Conservation (phyloP, 2,797 vertebrate genomes). For the Falco berigora region DNA sequence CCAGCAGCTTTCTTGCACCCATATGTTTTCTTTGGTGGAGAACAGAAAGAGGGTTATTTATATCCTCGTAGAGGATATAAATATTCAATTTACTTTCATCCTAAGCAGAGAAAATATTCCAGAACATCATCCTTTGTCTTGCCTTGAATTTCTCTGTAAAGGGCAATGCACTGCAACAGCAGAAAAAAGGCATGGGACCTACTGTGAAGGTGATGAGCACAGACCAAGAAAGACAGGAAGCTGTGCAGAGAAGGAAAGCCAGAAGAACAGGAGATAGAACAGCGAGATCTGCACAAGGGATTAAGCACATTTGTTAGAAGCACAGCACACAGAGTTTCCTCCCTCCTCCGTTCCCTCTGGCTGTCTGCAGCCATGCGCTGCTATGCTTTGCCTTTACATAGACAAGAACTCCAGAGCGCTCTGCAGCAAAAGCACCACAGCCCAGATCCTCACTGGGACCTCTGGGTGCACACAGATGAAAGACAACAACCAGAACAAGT, state of each 20-base stretch:
- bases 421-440: not conserved
- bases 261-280: not conserved
- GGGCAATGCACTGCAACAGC: not conserved
- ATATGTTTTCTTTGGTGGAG: not conserved
- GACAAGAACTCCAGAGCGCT: not conserved
- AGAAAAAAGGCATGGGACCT: not conserved
- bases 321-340: not conserved
- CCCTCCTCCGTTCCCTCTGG: not conserved
- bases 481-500: not conserved
- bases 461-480: not conserved
- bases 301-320: not conserved
- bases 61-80: not conserved
- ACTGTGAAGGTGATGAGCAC: not conserved
- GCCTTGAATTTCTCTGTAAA: not conserved
- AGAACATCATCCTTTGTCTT: not conserved
- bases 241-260: not conserved
- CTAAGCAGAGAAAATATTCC: not conserved
- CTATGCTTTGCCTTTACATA: no score
- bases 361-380: not conserved
- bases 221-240: not conserved
- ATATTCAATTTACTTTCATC: not conserved
- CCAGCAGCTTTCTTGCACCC: not conserved
- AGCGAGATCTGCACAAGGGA: not conserved
- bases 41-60: not conserved
- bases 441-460: not conserved